Conservation (phyloP, 2,113 vertebrate species). For the Clarias magur region DNA sequence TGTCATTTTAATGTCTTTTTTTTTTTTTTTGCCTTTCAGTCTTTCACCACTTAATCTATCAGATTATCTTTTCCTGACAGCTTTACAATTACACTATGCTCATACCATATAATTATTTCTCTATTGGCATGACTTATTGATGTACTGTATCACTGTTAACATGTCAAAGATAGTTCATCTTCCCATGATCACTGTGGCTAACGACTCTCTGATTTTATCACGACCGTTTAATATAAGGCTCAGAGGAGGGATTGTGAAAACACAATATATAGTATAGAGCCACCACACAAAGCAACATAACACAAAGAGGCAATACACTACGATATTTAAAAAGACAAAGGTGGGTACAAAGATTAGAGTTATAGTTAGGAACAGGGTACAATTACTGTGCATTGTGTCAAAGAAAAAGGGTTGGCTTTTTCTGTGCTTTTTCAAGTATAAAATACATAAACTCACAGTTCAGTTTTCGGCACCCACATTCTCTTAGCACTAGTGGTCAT, state of each 20-base stretch:
- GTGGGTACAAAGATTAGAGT: neutral
- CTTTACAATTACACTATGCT: conserved; percentile 20
- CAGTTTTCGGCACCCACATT: neutral
- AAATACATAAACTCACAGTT: neutral
- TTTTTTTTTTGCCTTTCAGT: neutral
- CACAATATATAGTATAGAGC: neutral
- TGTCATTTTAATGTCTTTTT: neutral
- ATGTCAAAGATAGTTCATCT: conserved; percentile 40
- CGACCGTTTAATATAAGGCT: conserved; percentile 15
- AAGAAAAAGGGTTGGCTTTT: neutral
- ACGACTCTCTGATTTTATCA: conserved; percentile 38
- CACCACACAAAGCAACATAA: neutral
- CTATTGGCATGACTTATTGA: conserved; percentile 44
- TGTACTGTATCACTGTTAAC: conserved; percentile 40
- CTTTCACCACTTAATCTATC: neutral
- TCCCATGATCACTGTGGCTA: conserved; percentile 15
- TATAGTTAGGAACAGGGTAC: neutral
- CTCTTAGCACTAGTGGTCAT: neutral
- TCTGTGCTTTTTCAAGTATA: neutral
- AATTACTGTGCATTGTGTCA: neutral
- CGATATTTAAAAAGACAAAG: neutral
- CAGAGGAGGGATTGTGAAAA: neutral
- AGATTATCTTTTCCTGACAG: conserved; percentile 26
- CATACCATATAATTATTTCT: conserved; percentile 37
- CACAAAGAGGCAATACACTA: neutral